Base-by-base conservation (phyloP, 2,113 vertebrate species). In the Smithornis capensis region DNA sequence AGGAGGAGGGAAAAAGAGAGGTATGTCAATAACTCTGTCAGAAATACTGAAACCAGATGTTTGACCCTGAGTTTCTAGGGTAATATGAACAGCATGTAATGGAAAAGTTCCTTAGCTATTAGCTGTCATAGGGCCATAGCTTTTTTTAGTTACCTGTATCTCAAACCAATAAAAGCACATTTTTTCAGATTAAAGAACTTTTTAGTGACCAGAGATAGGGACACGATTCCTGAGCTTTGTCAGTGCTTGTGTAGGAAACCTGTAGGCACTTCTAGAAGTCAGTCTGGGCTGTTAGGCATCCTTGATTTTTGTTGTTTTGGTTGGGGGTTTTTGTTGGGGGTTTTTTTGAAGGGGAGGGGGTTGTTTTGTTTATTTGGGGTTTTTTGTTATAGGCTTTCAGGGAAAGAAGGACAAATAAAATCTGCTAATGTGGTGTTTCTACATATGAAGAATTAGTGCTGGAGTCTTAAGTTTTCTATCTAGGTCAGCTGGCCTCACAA, bases 1-100 rank as follows among this genome's bases (percentile, higher is more conserved):
- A 1, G 5, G 3, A 2, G 13, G 7, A 44, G 8, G 3, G 3
- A 1, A 23, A 25, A 40, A 9, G 14, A 17, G 27, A 13, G 22
- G 6, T 62, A 6, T 50, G n/a, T 73, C 74, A 74, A 79, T 79
- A 59, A 52, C 21, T 59, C 13, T 74, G 35, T 57, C 53, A 40
- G 38, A 79, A 90, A 63, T 79, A 77, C 35, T 89, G 86, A 89
- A 92, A 82, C 37, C 22, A 55, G 19, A 47, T 12, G 1, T 91
- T 69, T 75, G 57, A 37, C 63, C 65, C 50, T 22, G 42, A 37
- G n/a, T 83, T 79, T 90, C 71, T 74, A 31, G 29, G 52, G 56
- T 42, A 44, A 24, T 88, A 44, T 9, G 81, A 47, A 59, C 19
- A n/a, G 14, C 21, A 10, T 14, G n/a, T 60, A 60, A 74, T 50